Percentiles rank a stretch among this genome's conserved stretches.
phyloP scores from a whole-genome alignment of 2,113 vertebrate species.

The Sakesphorus luctuosus region DNA sequence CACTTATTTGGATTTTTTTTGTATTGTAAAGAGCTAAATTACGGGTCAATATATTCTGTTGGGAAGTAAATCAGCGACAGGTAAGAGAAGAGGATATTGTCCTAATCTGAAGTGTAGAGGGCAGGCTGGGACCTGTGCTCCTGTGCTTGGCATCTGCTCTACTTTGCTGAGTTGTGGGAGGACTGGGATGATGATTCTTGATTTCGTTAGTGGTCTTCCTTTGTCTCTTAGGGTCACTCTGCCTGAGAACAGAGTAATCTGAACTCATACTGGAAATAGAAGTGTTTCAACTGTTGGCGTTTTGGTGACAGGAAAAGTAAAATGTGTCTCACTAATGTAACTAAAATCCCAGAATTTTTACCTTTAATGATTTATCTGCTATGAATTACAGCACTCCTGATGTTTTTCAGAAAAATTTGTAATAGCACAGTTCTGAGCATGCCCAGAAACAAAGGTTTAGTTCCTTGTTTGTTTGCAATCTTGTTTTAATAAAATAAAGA shows the following conservation, averaged over 20 bases:
- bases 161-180: background rate
- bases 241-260: background rate
- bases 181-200: background rate
- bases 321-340: background rate
- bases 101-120: background rate
- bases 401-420: background rate
- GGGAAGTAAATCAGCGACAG: background rate
- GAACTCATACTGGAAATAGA: background rate
- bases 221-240: background rate
- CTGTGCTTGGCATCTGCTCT: background rate
- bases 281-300: background rate
- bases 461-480: conserved; percentile 14
- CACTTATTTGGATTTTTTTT: background rate
- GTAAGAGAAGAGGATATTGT: background rate
- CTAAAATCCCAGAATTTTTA: background rate
- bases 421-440: background rate
- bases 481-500: conserved; percentile 59
- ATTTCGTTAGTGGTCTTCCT: background rate
- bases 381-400: background rate
- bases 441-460: conserved; percentile 30
- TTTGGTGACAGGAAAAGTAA: background rate
- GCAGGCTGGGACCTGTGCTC: background rate
- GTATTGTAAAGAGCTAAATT: background rate
- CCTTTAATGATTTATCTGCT: background rate
- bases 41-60: background rate